Conservation (phyloP, 2,797 vertebrate species). For the Characodon lateralis region DNA sequence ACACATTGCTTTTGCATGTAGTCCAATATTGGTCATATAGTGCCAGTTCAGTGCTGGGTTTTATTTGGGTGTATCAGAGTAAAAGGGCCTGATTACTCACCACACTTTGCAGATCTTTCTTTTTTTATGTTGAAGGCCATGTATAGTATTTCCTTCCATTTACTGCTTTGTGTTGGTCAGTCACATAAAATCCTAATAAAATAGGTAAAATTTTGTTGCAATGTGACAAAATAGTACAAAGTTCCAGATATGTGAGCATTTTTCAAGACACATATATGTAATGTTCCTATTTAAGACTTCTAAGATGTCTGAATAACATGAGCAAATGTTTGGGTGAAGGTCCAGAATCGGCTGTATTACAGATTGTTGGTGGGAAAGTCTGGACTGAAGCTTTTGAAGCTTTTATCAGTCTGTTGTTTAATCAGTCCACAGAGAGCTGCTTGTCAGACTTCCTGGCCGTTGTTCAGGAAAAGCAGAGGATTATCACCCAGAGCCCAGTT, state of each 20-base stretch:
- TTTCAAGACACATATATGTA: neutral
- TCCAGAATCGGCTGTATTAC: neutral
- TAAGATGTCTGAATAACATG: too few species aligned
- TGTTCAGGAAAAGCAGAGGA: slow-evolving; percentile 40
- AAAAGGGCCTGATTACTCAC: too few species aligned
- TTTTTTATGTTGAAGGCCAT: too few species aligned
- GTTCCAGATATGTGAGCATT: neutral
- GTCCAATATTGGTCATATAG: too few species aligned
- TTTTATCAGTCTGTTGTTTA: slow-evolving; percentile 30
- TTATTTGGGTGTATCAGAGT: too few species aligned
- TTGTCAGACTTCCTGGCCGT: slow-evolving; percentile 18
- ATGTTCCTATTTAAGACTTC: too few species aligned
- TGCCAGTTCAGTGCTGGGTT: too few species aligned
- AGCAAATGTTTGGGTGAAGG: neutral
- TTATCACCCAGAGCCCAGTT: slow-evolving; percentile 28
- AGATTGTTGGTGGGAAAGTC: neutral
- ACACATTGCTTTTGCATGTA: too few species aligned
- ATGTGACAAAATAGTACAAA: neutral
- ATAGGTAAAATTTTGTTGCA: neutral
- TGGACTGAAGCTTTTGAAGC: neutral
- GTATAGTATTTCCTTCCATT: neutral
- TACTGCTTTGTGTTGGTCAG: neutral
- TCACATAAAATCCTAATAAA: neutral
- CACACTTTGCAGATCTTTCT: too few species aligned
- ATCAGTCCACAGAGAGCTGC: slow-evolving; percentile 23